A percentile compares a stretch with the other conserved stretches of the same genome.
phyloP scores from a whole-genome alignment of 2,888 invertebrate genomes.

The Barypeithes pellucidus region DNA sequence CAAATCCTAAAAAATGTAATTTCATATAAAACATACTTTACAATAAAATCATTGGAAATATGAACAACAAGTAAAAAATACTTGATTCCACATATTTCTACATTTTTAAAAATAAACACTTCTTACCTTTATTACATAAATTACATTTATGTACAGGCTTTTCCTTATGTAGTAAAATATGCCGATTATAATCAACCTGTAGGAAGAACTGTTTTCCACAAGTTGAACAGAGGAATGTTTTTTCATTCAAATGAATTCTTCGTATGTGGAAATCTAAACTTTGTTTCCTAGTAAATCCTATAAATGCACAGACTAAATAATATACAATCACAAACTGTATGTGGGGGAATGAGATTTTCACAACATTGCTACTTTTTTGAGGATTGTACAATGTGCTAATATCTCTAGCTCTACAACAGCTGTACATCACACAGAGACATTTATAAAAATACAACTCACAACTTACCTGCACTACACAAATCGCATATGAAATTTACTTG shows the following conservation, averaged over 20 bases:
- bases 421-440: neutral
- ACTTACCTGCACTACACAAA: neutral
- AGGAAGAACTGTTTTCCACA: slow-evolving; percentile 23
- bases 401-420: too few relatives aligned
- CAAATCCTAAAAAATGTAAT: slow-evolving; percentile 10
- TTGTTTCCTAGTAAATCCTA: neutral
- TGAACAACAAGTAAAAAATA: too few relatives aligned
- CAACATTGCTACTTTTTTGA: too few relatives aligned
- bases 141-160: slow-evolving; percentile 7
- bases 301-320: neutral
- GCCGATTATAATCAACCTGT: slow-evolving; percentile 2
- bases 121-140: slow-evolving; percentile 14
- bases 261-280: slow-evolving; percentile 16
- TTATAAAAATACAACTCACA: neutral
- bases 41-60: too few relatives aligned
- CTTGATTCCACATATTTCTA: too few relatives aligned
- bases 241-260: slow-evolving; percentile 19
- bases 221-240: slow-evolving; percentile 13
- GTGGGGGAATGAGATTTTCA: too few relatives aligned
- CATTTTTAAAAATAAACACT: neutral
- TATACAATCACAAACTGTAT: too few relatives aligned
- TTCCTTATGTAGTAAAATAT: slow-evolving; percentile 6
- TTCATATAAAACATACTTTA: neutral
- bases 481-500: slow-evolving; percentile 1
- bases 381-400: neutral